Evolutionary conservation across 2,888 invertebrate genomes (phyloP).

Genomic region (Agrotis ipsilon): DNA sequence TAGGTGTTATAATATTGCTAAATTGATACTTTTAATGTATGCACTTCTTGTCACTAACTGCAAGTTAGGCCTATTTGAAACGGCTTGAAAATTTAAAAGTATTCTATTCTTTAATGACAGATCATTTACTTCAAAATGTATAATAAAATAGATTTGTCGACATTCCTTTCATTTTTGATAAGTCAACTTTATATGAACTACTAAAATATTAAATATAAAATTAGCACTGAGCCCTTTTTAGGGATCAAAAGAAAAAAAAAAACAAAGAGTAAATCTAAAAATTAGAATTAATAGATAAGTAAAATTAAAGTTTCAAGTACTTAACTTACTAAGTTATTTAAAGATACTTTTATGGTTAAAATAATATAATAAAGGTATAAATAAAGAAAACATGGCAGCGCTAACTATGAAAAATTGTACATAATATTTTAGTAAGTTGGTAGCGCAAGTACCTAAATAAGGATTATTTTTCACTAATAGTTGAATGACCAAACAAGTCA

Average conservation of each 20-base stretch:
- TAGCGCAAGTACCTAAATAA: neutral
- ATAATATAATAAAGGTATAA: too few species aligned
- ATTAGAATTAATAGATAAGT: too few species aligned
- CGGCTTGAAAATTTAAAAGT: neutral
- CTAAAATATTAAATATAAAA: too few species aligned
- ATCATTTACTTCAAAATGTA: neutral
- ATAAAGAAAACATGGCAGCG: neutral
- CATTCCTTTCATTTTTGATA: neutral
- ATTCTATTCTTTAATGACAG: too few species aligned
- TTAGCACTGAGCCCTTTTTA: too few species aligned
- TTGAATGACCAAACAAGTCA: conserved; percentile 27
- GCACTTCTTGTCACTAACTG: conserved; percentile 7
- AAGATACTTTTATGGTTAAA: too few species aligned
- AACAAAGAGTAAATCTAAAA: too few species aligned
- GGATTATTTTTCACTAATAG: neutral
- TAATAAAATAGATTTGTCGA: neutral
- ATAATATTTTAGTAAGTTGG: neutral
- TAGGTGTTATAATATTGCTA: neutral
- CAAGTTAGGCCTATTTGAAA: conserved; percentile 52
- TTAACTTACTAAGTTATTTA: too few species aligned
- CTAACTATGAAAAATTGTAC: neutral
- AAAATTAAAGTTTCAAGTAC: too few species aligned
- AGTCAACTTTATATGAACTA: too few species aligned
- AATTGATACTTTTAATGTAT: neutral
- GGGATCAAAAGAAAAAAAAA: too few species aligned